Evolutionary conservation across 2,888 invertebrate species (phyloP).

Genomic region (Dolomedes plantarius): DNA sequence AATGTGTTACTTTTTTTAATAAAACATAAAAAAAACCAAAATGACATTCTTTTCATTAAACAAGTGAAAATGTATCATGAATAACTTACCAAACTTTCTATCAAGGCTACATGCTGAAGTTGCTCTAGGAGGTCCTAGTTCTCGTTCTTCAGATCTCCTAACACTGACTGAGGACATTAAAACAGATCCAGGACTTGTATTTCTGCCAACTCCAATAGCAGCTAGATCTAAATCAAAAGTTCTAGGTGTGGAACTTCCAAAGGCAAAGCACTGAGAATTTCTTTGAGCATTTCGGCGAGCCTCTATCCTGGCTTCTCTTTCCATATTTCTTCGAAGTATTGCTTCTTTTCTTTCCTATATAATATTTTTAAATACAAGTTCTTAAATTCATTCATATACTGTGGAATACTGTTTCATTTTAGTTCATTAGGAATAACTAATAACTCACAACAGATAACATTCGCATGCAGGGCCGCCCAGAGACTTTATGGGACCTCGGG

Average conservation of each 20-base stretch:
- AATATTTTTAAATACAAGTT: neutral
- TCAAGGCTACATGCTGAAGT: conserved; percentile 68
- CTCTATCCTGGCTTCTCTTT: conserved; percentile 88
- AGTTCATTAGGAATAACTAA: too few relatives aligned
- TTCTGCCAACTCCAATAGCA: conserved; percentile 83
- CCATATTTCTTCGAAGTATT: conserved; percentile 89
- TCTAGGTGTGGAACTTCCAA: conserved; percentile 93
- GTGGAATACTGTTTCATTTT: too few relatives aligned
- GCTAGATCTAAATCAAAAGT: conserved; percentile 77
- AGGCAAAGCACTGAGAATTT: conserved; percentile 87
- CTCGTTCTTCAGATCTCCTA: conserved; percentile 56
- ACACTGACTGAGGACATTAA: conserved; percentile 60
- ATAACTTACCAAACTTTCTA: conserved; percentile 64
- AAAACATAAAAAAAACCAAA: too few relatives aligned
- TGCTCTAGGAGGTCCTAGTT: conserved; percentile 44
- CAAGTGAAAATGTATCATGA: too few relatives aligned
- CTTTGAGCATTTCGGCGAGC: conserved; percentile 87
- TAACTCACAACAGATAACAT: too few relatives aligned
- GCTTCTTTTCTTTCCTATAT: conserved; percentile 87
- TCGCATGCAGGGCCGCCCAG: too few relatives aligned
- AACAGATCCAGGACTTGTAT: conserved; percentile 75
- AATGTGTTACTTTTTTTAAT: too few relatives aligned
- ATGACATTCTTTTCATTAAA: too few relatives aligned
- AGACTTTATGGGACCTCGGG: too few relatives aligned
- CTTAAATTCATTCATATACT: too few relatives aligned